Evolutionary conservation across 2,888 invertebrate species (phyloP).

Genomic region (Leptinotarsa peninsularis): DNA sequence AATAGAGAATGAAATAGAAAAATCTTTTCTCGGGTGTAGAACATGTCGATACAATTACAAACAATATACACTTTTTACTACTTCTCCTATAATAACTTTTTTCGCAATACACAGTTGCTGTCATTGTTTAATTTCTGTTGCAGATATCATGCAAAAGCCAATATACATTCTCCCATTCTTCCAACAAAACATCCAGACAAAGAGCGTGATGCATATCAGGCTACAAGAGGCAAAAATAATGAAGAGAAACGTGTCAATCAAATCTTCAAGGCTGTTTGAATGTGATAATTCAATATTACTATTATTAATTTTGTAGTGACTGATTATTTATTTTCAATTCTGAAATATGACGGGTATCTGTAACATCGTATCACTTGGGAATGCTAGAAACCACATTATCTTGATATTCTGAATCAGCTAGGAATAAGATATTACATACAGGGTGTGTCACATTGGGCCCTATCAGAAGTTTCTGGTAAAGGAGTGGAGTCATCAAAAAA

Average conservation of each 20-base stretch:
- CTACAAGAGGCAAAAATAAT: constrained; percentile 78
- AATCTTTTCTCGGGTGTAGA: too few relatives aligned
- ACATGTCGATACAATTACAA: too few relatives aligned
- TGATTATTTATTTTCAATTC: constrained; percentile 6
- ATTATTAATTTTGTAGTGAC: constrained; percentile 13
- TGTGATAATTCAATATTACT: constrained; percentile 9
- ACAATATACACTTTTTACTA: too few relatives aligned
- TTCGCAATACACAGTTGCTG: too few relatives aligned
- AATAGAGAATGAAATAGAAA: too few relatives aligned
- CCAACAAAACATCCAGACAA: constrained; percentile 89
- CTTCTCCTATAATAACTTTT: too few relatives aligned
- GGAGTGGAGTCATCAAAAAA: too few relatives aligned
- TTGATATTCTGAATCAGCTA: too few relatives aligned
- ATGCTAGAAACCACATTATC: background rate
- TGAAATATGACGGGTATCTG: background rate
- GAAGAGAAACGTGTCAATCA: constrained; percentile 58
- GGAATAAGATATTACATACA: background rate
- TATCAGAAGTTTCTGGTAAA: too few relatives aligned
- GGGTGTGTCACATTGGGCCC: background rate
- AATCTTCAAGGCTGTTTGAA: constrained; percentile 57
- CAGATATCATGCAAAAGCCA: constrained; percentile 85
- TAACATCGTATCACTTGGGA: background rate
- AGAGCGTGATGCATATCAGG: constrained; percentile 87
- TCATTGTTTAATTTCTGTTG: constrained; percentile 22
- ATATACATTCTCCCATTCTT: constrained; percentile 87